Evolutionary conservation across 1,140 invertebrate species (phyloP), one percentile per base, ranked within the genome.

Genomic region (Drosophila littoralis): DNA sequence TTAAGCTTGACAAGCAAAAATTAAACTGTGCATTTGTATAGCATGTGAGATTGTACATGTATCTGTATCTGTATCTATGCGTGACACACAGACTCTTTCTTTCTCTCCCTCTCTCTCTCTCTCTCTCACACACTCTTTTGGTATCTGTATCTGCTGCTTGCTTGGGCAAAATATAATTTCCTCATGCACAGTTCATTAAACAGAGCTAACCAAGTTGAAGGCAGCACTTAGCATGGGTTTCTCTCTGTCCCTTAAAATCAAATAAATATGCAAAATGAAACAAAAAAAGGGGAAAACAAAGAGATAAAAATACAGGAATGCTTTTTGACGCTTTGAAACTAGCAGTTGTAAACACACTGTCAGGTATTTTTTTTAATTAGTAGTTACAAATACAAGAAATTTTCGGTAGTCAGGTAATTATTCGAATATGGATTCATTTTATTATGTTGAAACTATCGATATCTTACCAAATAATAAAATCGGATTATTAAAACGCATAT

Each of bases 1-100:
- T 89, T 84, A 89, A 89, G 84, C 84, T 84, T 89, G 84, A 90
- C 84, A 89, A 89, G 84, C 84, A 89, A 89, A 89, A 89, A 89
- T 89, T 89, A 88, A 88, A 88, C 80, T 86, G 70, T 83, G 52
- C 79, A 84, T 77, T 72, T 75, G 65, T 76, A 28, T 57, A 57
- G 45, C 33, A 54, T 50, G 46, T 65, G 17, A 50, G 55, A 46
- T 15, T 43, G 43, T 32, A 42, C 46, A 38, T 75, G 51, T 40
- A 38, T 73, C 46, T 57, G 58, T 79, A 35, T 57, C 10, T 64
- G 75, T 61, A 51, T 81, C 72, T 52, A 55, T 61, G 46, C 32
- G 28, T 64, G n/a, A 33, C 57, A 33, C 57, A 15, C n/a, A 17
- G 17, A 28, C 22, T 28, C 2, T 28, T 4, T 28, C 22, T 5